Conservation (phyloP, 2,888 invertebrate species). For the Podotricha telesiphe region DNA sequence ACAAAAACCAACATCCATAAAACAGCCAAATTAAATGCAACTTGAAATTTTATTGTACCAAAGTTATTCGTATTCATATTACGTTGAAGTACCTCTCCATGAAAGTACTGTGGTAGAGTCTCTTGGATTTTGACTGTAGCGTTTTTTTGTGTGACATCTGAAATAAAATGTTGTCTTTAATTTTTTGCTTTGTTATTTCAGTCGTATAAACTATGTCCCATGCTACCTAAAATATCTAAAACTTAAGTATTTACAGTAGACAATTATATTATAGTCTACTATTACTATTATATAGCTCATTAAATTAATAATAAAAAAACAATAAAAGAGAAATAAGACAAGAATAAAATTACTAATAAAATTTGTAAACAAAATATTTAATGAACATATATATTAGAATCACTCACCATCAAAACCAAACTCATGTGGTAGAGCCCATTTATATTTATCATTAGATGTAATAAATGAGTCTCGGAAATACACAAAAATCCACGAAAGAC, state of each 20-base stretch:
- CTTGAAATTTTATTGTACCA: constrained; percentile 91
- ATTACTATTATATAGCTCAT: not conserved
- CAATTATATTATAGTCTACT: too few relatives aligned
- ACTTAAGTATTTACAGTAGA: not conserved
- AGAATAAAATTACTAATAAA: too few relatives aligned
- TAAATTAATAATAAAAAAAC: not conserved
- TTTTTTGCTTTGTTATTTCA: not conserved
- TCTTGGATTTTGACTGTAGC: constrained; percentile 82
- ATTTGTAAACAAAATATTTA: not conserved
- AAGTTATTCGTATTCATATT: constrained; percentile 70
- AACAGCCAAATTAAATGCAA: constrained; percentile 94
- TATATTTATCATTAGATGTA: constrained; percentile 89
- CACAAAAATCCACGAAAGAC: constrained; percentile 95
- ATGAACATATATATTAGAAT: not conserved
- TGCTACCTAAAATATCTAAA: not conserved
- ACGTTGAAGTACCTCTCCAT: constrained; percentile 90
- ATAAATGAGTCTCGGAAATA: constrained; percentile 95
- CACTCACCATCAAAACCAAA: constrained; percentile 86
- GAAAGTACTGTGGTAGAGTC: constrained; percentile 93
- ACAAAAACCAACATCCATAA: constrained; percentile 96
- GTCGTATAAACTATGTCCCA: not conserved
- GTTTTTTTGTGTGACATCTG: constrained; percentile 63
- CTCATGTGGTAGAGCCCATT: constrained; percentile 90
- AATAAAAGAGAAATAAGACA: too few relatives aligned
- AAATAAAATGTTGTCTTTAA: constrained; percentile 40